Conservation (phyloP, 23 tunicate genomes). For the Ascidia mentula region DNA sequence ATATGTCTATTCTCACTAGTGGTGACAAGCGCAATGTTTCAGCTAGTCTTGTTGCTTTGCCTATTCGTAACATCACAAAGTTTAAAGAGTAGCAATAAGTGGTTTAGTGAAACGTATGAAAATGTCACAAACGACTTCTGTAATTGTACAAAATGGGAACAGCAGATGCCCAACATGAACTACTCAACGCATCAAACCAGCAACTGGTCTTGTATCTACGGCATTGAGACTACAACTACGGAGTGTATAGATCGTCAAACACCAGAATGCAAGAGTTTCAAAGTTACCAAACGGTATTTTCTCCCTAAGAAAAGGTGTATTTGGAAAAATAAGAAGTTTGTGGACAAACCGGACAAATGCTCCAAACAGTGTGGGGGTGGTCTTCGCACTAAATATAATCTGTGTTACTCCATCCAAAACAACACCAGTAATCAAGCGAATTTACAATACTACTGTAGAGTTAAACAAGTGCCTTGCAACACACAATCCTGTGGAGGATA, state of each 20-base stretch:
- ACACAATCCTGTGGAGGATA: not conserved
- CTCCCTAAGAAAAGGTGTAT: not conserved
- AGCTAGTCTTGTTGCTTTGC: too few relatives aligned
- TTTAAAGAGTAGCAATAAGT: too few relatives aligned
- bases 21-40: too few relatives aligned
- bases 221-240: not conserved
- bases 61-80: too few relatives aligned
- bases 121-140: not conserved
- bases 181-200: not conserved
- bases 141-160: not conserved
- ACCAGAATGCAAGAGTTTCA: not conserved
- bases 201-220: not conserved
- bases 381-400: not conserved
- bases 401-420: not conserved
- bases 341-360: not conserved
- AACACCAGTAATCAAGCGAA: not conserved
- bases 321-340: not conserved
- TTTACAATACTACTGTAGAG: too few relatives aligned
- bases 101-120: too few relatives aligned
- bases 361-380: not conserved
- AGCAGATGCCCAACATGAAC: not conserved
- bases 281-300: not conserved
- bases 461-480: not conserved
- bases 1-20: too few relatives aligned
- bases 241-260: not conserved